These are phyloP conservation scores for Argopecten irradians DNA, from an alignment of 1,140 invertebrate genomes.

Conservation along the genomic window DNA sequence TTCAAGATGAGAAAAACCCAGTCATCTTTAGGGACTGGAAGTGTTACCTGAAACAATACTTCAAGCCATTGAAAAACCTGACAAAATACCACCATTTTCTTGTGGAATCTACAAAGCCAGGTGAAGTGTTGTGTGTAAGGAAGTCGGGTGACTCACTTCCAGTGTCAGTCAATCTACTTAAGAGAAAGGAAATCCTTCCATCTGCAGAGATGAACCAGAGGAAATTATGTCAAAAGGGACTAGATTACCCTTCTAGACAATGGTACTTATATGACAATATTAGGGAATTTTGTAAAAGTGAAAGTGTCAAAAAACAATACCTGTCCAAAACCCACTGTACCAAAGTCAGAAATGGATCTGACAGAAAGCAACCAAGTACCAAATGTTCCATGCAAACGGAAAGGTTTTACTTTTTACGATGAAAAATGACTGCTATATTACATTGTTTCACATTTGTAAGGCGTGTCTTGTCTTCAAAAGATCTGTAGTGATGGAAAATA, in stretches of 20 bases:
- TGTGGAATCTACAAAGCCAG: slow-evolving; percentile 27
- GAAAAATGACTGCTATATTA: not conserved
- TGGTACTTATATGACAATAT: slow-evolving; percentile 36
- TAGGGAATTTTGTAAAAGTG: slow-evolving; percentile 12
- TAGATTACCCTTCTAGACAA: not conserved
- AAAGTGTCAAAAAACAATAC: not conserved
- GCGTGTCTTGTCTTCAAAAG: too few relatives aligned
- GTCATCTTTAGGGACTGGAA: slow-evolving; percentile 53
- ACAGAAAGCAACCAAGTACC: not conserved
- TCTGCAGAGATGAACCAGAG: not conserved
- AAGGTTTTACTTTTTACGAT: not conserved
- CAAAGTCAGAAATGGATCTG: not conserved
- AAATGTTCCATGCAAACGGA: not conserved
- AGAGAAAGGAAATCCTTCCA: slow-evolving; percentile 14
- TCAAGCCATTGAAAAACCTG: slow-evolving; percentile 49
- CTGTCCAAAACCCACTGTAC: slow-evolving; percentile 26
- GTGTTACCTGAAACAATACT: slow-evolving; percentile 44
- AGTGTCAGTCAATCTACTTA: slow-evolving; percentile 32
- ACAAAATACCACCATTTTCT: slow-evolving; percentile 48
- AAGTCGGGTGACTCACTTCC: not conserved
- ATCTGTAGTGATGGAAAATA: not conserved
- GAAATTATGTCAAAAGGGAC: not conserved
- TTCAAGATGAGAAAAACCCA: slow-evolving; percentile 45
- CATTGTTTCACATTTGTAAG: not conserved
- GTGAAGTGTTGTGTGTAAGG: slow-evolving; percentile 25